These are phyloP conservation scores for Protobothrops flavoviridis DNA, from an alignment of 2,113 vertebrate species.

Conservation along the genomic window DNA sequence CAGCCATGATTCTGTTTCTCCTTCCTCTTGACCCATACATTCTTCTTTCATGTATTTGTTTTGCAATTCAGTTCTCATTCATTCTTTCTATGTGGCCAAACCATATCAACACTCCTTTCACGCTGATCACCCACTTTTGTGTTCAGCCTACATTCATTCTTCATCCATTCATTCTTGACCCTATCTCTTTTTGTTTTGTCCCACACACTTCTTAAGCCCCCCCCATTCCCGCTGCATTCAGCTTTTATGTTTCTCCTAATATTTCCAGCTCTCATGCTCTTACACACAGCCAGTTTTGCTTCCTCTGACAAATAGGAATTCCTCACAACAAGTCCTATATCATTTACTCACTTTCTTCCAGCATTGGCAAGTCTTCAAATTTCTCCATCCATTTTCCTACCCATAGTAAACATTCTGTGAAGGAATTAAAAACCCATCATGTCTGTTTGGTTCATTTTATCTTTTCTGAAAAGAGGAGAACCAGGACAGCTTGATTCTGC, in stretches of 20 bases:
- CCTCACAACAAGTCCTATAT: neutral
- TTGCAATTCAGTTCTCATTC: neutral
- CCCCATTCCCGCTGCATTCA: neutral
- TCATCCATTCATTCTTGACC: neutral
- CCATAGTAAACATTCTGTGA: neutral
- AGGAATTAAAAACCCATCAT: too few species aligned
- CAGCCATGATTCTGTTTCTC: neutral
- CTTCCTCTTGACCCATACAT: neutral
- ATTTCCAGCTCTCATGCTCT: neutral
- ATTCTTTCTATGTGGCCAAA: neutral
- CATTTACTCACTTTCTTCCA: neutral
- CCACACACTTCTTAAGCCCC: neutral
- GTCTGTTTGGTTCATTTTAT: neutral
- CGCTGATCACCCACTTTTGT: neutral
- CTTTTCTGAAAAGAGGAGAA: neutral
- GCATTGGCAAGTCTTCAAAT: neutral
- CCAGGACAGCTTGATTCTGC: neutral
- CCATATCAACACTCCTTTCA: neutral
- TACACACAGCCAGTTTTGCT: neutral
- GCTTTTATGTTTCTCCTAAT: neutral
- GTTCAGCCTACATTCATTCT: neutral
- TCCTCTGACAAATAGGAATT: neutral
- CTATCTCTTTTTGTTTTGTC: neutral
- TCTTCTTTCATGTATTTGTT: neutral
- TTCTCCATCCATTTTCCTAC: neutral